These are phyloP conservation scores for Anas georgica DNA, from an alignment of 2,797 vertebrate species.

Conservation along the genomic window DNA sequence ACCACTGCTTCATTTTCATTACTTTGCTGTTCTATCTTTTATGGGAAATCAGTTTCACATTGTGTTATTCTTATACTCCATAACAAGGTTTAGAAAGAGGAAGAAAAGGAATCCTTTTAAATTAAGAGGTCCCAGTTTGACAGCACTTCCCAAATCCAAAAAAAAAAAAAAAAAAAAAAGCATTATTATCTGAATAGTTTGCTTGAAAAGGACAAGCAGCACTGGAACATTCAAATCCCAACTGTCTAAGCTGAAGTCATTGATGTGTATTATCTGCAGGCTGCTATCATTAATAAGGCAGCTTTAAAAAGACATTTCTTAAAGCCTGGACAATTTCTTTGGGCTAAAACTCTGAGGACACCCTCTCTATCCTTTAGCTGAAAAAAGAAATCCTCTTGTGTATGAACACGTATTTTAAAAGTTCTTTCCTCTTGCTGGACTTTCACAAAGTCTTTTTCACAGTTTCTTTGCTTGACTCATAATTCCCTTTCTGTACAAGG, in stretches of 20 bases:
- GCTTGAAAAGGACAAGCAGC: slow-evolving; percentile 48
- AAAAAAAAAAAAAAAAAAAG: not conserved
- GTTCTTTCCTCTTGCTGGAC: not conserved
- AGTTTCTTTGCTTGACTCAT: not conserved
- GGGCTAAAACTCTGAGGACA: slow-evolving; percentile 30
- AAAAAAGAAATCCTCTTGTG: slow-evolving; percentile 6
- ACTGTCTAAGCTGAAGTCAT: slow-evolving; percentile 60
- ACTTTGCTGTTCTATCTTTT: slow-evolving; percentile 54
- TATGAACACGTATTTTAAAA: not conserved
- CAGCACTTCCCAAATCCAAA: not conserved
- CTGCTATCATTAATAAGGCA: slow-evolving; percentile 58
- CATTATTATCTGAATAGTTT: slow-evolving; percentile 58
- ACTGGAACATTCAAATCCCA: slow-evolving; percentile 53
- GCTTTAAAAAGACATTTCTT: slow-evolving; percentile 66
- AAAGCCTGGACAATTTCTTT: slow-evolving; percentile 53
- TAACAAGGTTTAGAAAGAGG: slow-evolving; percentile 55
- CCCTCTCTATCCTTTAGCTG: slow-evolving; percentile 18
- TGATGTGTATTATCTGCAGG: slow-evolving; percentile 66
- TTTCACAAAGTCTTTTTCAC: not conserved
- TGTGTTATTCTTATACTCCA: slow-evolving; percentile 63
- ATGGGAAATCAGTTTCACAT: slow-evolving; percentile 68
- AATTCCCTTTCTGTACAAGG: not conserved
- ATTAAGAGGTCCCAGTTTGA: slow-evolving; percentile 53
- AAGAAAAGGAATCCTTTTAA: slow-evolving; percentile 64
- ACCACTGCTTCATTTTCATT: slow-evolving; percentile 44